phyloP scores from a whole-genome alignment of 1,140 invertebrate species.

The Pseudomyrmex cubaensis region DNA sequence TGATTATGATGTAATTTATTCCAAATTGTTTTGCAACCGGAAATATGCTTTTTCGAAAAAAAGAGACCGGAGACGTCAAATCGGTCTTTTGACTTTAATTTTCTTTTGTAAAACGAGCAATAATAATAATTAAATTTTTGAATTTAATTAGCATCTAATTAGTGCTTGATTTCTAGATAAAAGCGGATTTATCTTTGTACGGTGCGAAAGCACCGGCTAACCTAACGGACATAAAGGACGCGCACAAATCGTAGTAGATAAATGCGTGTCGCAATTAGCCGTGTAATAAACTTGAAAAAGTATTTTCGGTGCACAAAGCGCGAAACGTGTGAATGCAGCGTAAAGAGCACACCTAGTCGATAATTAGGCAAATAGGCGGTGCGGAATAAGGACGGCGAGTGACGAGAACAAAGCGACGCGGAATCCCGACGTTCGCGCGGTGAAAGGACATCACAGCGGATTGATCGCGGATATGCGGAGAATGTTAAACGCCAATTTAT shows the following conservation, averaged over 20 bases:
- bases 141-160: too few relatives aligned
- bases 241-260: background rate
- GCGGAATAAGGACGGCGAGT: conserved; percentile 16
- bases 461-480: background rate
- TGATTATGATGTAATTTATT: too few relatives aligned
- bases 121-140: too few relatives aligned
- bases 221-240: background rate
- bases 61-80: too few relatives aligned
- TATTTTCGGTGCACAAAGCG: background rate
- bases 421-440: conserved; percentile 7
- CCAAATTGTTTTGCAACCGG: too few relatives aligned
- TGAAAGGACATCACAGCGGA: background rate
- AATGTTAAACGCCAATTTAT: conserved; percentile 53
- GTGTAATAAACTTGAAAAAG: conserved; percentile 46
- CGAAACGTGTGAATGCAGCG: background rate
- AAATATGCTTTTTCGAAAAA: too few relatives aligned
- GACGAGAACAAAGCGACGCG: conserved; percentile 40
- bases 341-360: conserved; percentile 19
- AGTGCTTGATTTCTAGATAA: too few relatives aligned
- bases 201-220: too few relatives aligned
- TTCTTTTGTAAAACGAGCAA: too few relatives aligned
- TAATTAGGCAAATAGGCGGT: conserved; percentile 2
- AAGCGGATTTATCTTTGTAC: too few relatives aligned
- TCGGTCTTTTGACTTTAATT: too few relatives aligned
- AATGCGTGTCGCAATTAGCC: background rate